A percentile compares a stretch with the other conserved stretches of the same genome.
These are phyloP conservation scores for Actinemys pallida DNA, from an alignment of 2,113 vertebrate genomes.

Conservation along the genomic window DNA sequence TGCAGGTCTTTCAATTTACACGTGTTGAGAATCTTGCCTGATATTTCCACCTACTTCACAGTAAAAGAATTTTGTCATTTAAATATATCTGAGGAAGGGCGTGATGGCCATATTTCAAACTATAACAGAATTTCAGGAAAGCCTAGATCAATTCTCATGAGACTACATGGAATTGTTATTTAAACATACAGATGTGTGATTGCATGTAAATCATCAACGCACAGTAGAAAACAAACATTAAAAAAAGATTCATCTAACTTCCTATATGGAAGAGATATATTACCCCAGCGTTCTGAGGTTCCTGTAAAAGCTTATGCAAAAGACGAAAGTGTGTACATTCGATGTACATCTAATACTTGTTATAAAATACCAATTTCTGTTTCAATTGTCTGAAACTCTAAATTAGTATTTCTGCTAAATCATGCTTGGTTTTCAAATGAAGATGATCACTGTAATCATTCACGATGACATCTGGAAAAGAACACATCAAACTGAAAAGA, in stretches of 20 bases:
- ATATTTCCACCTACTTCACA: conserved; percentile 36
- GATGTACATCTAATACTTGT: conserved; percentile 81
- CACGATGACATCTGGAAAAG: conserved; percentile 20
- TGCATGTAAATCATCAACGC: conserved; percentile 61
- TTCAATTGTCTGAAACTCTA: neutral
- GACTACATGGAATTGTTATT: conserved; percentile 43
- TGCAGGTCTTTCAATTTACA: neutral
- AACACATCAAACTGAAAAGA: conserved; percentile 55
- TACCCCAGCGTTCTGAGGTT: conserved; percentile 69
- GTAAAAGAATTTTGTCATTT: neutral
- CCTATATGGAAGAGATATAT: conserved; percentile 68
- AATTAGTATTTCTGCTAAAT: conserved; percentile 7
- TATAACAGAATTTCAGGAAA: conserved; percentile 44
- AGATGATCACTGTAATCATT: conserved; percentile 22
- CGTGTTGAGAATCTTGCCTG: neutral
- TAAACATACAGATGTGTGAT: conserved; percentile 53
- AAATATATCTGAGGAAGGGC: conserved; percentile 22
- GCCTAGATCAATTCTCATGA: conserved; percentile 47
- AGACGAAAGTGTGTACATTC: conserved; percentile 78
- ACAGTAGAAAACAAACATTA: conserved; percentile 60
- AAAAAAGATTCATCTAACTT: conserved; percentile 64
- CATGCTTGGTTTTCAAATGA: conserved; percentile 45
- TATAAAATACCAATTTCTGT: conserved; percentile 64
- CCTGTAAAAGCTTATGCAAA: conserved; percentile 79
- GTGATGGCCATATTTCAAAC: conserved; percentile 29